phyloP scores from a whole-genome alignment of 2,113 vertebrate species.

The Castor canadensis region DNA sequence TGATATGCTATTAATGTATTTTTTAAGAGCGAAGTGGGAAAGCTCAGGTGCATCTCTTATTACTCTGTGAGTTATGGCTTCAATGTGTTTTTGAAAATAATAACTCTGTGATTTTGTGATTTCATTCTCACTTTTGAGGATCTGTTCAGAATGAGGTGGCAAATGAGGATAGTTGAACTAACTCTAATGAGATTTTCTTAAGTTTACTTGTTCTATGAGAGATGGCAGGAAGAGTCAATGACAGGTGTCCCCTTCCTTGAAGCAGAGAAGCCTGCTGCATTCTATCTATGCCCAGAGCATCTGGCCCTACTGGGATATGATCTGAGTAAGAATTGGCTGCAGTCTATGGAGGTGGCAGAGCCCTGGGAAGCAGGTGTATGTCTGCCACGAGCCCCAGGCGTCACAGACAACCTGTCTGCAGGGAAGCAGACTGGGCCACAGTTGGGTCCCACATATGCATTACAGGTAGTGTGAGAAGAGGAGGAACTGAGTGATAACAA shows the following conservation, averaged over 20 bases:
- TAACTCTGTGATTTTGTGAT: too few relatives aligned
- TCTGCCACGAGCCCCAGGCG: fast-evolving
- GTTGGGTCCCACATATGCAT: fast-evolving
- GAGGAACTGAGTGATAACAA: fast-evolving
- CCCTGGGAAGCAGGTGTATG: fast-evolving
- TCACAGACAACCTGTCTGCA: fast-evolving
- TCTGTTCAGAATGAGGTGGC: neutral
- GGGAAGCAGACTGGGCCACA: fast-evolving
- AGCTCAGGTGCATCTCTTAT: neutral
- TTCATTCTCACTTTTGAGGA: fast-evolving
- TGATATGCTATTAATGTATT: neutral
- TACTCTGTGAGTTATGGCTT: neutral
- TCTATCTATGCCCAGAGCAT: neutral
- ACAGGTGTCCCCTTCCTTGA: fast-evolving
- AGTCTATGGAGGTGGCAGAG: fast-evolving
- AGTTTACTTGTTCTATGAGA: slow-evolving; percentile 51
- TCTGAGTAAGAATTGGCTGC: neutral
- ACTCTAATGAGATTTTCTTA: slow-evolving; percentile 54
- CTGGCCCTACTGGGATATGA: fast-evolving
- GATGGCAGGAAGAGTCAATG: slow-evolving; percentile 22
- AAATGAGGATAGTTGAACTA: neutral
- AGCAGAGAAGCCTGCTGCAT: fast-evolving
- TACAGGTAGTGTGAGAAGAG: neutral
- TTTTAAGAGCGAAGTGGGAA: neutral
- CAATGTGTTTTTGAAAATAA: neutral